Conservation (phyloP, 1,140 invertebrate genomes). For the Musca domestica region DNA sequence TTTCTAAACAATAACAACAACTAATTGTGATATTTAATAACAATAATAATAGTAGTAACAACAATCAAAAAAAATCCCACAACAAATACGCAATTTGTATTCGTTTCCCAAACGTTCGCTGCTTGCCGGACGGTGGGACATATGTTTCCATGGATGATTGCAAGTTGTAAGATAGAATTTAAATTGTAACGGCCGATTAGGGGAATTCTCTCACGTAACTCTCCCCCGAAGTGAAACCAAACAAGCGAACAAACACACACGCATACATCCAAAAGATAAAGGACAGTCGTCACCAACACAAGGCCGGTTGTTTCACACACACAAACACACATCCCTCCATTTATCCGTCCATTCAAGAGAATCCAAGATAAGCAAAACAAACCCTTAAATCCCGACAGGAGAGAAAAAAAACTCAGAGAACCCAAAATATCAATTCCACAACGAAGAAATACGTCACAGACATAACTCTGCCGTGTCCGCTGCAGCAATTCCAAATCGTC, state of each 20-base stretch:
- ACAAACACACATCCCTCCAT: not conserved
- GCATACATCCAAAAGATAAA: not conserved
- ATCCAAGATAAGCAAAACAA: not conserved
- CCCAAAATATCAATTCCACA: slow-evolving; percentile 8
- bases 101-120: too few relatives aligned
- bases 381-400: not conserved
- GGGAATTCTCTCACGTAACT: slow-evolving; percentile 11
- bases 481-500: not conserved
- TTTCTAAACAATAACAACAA: not conserved
- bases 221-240: not conserved
- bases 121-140: too few relatives aligned
- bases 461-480: not conserved
- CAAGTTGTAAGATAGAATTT: not conserved
- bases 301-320: not conserved
- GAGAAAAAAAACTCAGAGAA: slow-evolving; percentile 5
- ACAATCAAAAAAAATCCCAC: not conserved
- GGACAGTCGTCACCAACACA: not conserved
- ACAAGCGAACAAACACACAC: not conserved
- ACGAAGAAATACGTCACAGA: not conserved
- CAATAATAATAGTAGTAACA: slow-evolving; percentile 7
- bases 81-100: not conserved
- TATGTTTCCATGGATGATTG: too few relatives aligned
- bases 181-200: slow-evolving; percentile 18
- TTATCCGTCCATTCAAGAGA: too few relatives aligned
- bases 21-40: slow-evolving; percentile 19